Evolutionary conservation across 2,888 invertebrate genomes (phyloP).

Genomic region (Epinotia brunnichana): DNA sequence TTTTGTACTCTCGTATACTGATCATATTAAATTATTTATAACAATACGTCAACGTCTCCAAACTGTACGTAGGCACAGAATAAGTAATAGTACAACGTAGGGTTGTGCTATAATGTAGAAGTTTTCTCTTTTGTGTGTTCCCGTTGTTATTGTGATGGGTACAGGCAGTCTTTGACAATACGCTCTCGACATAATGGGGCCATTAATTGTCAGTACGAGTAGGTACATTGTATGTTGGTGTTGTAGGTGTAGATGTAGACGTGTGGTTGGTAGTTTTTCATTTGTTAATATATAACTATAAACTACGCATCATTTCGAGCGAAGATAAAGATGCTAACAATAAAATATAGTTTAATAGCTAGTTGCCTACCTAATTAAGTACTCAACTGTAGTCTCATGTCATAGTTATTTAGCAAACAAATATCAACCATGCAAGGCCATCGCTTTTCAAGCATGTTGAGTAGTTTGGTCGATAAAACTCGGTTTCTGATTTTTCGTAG

Average conservation of each 20-base stretch:
- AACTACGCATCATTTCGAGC: neutral
- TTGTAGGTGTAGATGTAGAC: constrained; percentile 51
- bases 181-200: constrained; percentile 77
- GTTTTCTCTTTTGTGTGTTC: constrained; percentile 67
- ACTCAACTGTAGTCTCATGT: neutral
- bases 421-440: constrained; percentile 9
- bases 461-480: constrained; percentile 11
- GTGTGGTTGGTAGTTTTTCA: constrained; percentile 45
- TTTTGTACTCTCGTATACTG: constrained; percentile 6
- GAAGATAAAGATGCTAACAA: neutral
- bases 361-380: neutral
- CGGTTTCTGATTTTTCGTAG: neutral
- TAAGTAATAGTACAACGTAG: too few species aligned
- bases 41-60: constrained; percentile 1
- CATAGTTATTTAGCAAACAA: constrained; percentile 1
- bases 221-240: constrained; percentile 57
- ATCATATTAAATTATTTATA: constrained; percentile 1
- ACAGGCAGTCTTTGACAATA: constrained; percentile 78
- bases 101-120: constrained; percentile 59
- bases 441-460: constrained; percentile 11
- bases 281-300: neutral
- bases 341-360: neutral
- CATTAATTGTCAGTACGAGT: constrained; percentile 74
- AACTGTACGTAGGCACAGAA: constrained; percentile 44
- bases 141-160: constrained; percentile 74